Base-by-base conservation (phyloP, 2,888 invertebrate species). In the Cryptocephalus moraei region DNA sequence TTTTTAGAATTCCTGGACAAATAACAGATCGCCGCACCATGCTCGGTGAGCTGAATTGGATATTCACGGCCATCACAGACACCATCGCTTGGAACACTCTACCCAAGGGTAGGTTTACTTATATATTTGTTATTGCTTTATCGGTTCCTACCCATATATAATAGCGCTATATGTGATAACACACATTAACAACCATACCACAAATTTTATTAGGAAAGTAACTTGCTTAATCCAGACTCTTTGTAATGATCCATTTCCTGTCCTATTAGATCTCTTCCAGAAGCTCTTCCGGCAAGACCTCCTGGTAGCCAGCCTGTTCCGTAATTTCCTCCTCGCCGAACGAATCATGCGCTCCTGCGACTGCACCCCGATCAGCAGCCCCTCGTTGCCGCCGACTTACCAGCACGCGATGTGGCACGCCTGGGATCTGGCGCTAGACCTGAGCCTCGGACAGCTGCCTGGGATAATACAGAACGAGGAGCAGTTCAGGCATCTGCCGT, bases 31-130 rank as follows among this genome's bases (percentile, higher is more conserved):
- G 96, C 13, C 79, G 94, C 60, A 96, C 99, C 32, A 93, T 97
- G 91, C 78, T 97, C 56, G 99, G 99, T 42, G 97, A 99, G 74
- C 75, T 99, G 50, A 99, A 99, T 76, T 99, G 99, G 99, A 96
- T 99, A 67, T 99, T 99, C 74, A 99, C 99, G 2, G 97, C 99
- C 40, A 95, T 99, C 59, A 99, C 99, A 0, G 99, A 99, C 71
- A 99, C 99, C 9, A 97, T 99, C 65, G 99, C 99, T 1, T 99
- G 97, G 97, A 95, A 95, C 68, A 90, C 89, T 39, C 76, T 99
- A 61, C 92, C 95, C 4, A 79, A 89, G 75, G 84, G 83, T 82
- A 22, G 41, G 14, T 40, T 40, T 41, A 41, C 8, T 41, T 41
- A 41, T 31, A 4, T 42, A 22, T 22, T 22, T 22, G 22, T 22